A percentile compares a stretch with the other conserved stretches of the same genome.
phyloP scores from a whole-genome alignment of 1,140 invertebrate genomes.

The Orussus abietinus region DNA sequence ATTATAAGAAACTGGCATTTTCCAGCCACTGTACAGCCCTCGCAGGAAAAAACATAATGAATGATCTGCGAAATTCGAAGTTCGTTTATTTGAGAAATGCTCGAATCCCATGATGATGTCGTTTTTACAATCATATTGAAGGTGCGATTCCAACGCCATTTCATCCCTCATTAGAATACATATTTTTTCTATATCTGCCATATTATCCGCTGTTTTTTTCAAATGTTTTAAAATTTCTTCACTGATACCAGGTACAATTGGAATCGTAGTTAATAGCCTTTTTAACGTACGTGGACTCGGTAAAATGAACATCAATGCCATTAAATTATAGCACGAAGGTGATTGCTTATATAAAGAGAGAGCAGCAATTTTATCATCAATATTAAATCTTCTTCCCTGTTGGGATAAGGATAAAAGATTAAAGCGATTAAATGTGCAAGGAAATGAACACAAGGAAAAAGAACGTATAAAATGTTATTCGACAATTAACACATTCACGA shows the following conservation, averaged over 20 bases:
- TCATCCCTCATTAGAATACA: conserved; percentile 20
- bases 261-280: not conserved
- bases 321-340: no score
- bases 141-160: conserved; percentile 10
- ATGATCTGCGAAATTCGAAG: conserved; percentile 18
- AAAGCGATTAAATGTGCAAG: no score
- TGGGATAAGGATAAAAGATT: no score
- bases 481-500: no score
- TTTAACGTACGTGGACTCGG: not conserved
- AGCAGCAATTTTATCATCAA: no score
- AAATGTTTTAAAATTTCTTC: not conserved
- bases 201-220: not conserved
- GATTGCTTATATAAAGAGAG: no score
- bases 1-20: conserved; percentile 18
- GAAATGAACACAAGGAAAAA: no score
- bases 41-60: conserved; percentile 24
- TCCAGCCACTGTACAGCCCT: conserved; percentile 20
- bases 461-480: no score
- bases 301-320: no score
- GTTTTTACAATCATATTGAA: conserved; percentile 10
- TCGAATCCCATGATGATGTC: conserved; percentile 21
- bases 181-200: not conserved
- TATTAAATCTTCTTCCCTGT: no score
- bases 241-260: not conserved
- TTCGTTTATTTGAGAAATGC: conserved; percentile 18